phyloP scores from a whole-genome alignment of 1,140 invertebrate genomes.

The Mycetomoellerius zeteki region DNA sequence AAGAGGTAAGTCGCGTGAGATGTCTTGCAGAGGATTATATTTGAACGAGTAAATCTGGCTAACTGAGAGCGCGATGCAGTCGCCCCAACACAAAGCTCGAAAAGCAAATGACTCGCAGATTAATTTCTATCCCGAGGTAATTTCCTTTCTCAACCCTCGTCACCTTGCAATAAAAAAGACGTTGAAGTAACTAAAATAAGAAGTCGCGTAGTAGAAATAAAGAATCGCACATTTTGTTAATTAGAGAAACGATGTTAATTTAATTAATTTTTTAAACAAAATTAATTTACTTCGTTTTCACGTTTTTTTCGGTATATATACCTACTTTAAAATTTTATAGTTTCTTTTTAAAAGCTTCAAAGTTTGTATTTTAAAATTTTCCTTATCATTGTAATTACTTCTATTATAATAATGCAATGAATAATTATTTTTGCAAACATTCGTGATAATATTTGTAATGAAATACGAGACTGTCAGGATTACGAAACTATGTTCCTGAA shows the following conservation, averaged over 20 bases:
- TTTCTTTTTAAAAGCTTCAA: background rate
- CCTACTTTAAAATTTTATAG: background rate
- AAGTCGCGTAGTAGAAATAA: background rate
- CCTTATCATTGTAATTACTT: background rate
- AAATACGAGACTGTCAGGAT: background rate
- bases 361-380: background rate
- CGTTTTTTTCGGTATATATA: background rate
- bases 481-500: slow-evolving; percentile 6
- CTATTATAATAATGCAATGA: background rate
- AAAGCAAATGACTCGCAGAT: slow-evolving; percentile 41
- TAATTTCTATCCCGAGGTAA: background rate
- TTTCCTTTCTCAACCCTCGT: background rate
- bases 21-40: slow-evolving; percentile 34
- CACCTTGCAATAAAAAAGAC: background rate
- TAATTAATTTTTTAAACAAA: background rate
- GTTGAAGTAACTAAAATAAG: background rate
- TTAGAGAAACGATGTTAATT: background rate
- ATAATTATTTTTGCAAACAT: background rate
- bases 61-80: background rate
- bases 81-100: slow-evolving; percentile 17
- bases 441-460: background rate
- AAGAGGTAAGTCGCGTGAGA: slow-evolving; percentile 22
- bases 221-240: background rate
- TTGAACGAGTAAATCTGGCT: slow-evolving; percentile 33
- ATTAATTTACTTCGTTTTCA: background rate